phyloP scores from a whole-genome alignment of 2,797 vertebrate genomes.

The Sebastolobus altivelis region DNA sequence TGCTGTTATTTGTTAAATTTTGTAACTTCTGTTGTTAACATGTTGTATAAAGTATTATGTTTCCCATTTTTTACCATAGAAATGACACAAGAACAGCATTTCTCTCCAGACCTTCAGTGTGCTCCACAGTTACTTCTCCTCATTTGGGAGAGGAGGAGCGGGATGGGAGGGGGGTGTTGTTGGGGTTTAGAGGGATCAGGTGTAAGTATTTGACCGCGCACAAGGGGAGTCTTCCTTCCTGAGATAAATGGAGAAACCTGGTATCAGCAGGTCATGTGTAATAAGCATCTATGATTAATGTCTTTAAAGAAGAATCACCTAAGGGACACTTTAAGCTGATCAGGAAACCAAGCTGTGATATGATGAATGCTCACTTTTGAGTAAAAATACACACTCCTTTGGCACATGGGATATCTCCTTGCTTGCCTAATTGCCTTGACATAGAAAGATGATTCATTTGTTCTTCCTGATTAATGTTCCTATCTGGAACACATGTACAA shows the following conservation, averaged over 20 bases:
- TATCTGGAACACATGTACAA: slow-evolving; percentile 37
- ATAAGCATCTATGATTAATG: slow-evolving; percentile 79
- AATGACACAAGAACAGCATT: rapidly evolving
- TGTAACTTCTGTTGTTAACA: background rate
- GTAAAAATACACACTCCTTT: slow-evolving; percentile 68
- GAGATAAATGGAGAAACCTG: slow-evolving; percentile 68
- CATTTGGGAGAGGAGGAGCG: background rate
- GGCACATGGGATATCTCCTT: slow-evolving; percentile 53
- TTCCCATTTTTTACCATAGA: background rate
- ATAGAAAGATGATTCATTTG: slow-evolving; percentile 66
- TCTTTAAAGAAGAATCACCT: slow-evolving; percentile 76
- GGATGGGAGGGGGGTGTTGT: background rate
- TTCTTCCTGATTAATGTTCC: slow-evolving; percentile 53
- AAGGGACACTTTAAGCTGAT: slow-evolving; percentile 73
- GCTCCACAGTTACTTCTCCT: background rate
- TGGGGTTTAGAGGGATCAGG: slow-evolving; percentile 59
- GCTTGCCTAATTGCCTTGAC: slow-evolving; percentile 60
- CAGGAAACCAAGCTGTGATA: slow-evolving; percentile 70
- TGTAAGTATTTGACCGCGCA: slow-evolving; percentile 67
- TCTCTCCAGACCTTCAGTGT: background rate
- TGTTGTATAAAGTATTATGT: background rate
- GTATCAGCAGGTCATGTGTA: slow-evolving; percentile 74
- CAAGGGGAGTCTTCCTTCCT: slow-evolving; percentile 51
- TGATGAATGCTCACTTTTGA: slow-evolving; percentile 71
- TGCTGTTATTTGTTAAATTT: background rate